A percentile compares a stretch with the other conserved stretches of the same genome.
Evolutionary conservation across 30 jellyfish, hydroid and myxozoan genomes (phyloP).

Genomic region (Hydractinia echinata): DNA sequence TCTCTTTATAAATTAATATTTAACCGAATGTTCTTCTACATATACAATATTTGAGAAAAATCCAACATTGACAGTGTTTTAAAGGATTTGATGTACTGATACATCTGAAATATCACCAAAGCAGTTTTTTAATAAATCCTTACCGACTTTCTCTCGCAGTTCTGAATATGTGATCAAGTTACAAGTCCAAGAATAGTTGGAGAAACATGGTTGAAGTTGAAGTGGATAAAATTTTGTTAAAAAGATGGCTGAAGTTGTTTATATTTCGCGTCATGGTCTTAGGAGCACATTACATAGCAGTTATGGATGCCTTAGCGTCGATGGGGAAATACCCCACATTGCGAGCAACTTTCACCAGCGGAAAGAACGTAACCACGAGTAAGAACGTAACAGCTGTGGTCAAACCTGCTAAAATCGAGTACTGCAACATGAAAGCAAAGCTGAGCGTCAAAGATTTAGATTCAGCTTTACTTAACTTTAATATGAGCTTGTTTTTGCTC

Average conservation of each 20-base stretch:
- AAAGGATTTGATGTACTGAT: no score
- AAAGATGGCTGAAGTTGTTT: slow-evolving; percentile 27
- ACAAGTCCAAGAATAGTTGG: not conserved
- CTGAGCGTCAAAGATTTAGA: slow-evolving; percentile 26
- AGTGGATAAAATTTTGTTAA: slow-evolving; percentile 9
- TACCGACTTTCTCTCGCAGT: no score
- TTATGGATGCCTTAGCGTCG: slow-evolving; percentile 43
- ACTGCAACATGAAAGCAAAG: slow-evolving; percentile 27
- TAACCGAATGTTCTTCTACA: no score
- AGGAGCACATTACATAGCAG: slow-evolving; percentile 43
- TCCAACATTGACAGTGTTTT: no score
- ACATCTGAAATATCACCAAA: no score
- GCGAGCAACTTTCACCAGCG: slow-evolving; percentile 5
- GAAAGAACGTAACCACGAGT: slow-evolving; percentile 3
- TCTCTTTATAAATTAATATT: no score
- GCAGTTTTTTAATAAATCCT: no score
- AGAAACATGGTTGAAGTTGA: slow-evolving; percentile 28
- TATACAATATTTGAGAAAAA: no score
- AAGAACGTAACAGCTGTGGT: not conserved
- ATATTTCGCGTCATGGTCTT: slow-evolving; percentile 18
- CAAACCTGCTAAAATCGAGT: slow-evolving; percentile 30
- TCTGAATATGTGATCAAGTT: not conserved
- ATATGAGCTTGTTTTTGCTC: slow-evolving; percentile 31
- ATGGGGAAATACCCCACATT: slow-evolving; percentile 26
- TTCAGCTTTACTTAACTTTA: slow-evolving; percentile 2